These are phyloP conservation scores for Palythoa heliodiscus DNA, from an alignment of 92 coral and sea anemone genomes.

Conservation along the genomic window DNA sequence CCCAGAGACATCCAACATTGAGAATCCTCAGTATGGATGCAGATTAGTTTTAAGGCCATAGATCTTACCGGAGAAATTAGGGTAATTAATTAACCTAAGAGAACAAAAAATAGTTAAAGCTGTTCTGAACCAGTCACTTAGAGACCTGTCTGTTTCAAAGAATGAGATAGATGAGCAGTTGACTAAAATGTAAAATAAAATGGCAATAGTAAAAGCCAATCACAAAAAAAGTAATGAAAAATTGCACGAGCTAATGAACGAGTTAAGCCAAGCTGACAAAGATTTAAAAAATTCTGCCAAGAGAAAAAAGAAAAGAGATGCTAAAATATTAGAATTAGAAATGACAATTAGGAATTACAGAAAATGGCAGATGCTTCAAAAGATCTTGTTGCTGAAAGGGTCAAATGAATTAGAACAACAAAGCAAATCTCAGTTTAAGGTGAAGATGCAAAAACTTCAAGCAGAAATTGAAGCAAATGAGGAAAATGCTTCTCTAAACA, in stretches of 20 bases:
- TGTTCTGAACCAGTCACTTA: neutral
- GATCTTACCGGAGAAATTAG: neutral
- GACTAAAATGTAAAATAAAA: neutral
- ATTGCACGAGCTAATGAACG: neutral
- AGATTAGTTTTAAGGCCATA: neutral
- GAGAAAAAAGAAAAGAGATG: slow-evolving; percentile 1
- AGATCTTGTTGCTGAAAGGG: slow-evolving; percentile 12
- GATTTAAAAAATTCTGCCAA: neutral
- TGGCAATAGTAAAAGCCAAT: neutral
- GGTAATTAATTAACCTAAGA: neutral
- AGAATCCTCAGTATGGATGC: neutral
- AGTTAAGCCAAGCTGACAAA: neutral
- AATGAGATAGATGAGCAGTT: slow-evolving; percentile 12
- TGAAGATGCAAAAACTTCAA: neutral
- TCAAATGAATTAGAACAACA: slow-evolving; percentile 7
- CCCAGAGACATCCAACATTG: neutral
- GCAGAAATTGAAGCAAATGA: neutral
- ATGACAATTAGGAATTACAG: neutral
- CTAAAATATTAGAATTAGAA: slow-evolving; percentile 3
- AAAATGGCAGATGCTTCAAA: slow-evolving; percentile 11
- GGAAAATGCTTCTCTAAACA: slow-evolving; percentile 12
- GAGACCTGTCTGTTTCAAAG: slow-evolving; percentile 11
- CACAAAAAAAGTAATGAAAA: slow-evolving; percentile 5
- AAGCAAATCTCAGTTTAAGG: slow-evolving; percentile 11
- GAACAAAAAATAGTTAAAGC: neutral